These are phyloP conservation scores for Lasaia peninsularis DNA, from an alignment of 1,140 invertebrate species.

Conservation along the genomic window DNA sequence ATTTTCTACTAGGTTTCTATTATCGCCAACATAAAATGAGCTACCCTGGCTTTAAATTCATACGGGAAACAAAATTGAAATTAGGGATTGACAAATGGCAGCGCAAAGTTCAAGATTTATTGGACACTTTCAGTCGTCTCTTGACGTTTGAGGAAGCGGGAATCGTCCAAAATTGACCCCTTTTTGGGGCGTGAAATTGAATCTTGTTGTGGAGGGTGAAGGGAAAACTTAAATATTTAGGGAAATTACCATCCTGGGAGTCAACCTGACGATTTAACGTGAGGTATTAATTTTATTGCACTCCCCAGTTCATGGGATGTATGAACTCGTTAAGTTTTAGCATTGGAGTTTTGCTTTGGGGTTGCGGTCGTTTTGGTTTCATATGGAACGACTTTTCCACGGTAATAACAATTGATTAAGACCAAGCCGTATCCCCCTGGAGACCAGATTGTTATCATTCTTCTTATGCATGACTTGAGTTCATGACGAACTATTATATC, in stretches of 20 bases:
- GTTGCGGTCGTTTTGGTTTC: conserved; percentile 22
- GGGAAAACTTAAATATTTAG: conserved; percentile 74
- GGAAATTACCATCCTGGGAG: conserved; percentile 58
- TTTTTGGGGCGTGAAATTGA: conserved; percentile 73
- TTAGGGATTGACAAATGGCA: conserved; percentile 32
- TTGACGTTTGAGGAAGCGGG: conserved; percentile 59
- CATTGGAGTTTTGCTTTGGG: conserved; percentile 46
- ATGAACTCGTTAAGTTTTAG: conserved; percentile 68
- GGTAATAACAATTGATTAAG: conserved; percentile 2
- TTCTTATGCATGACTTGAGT: conserved; percentile 12
- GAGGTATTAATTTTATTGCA: conserved; percentile 71
- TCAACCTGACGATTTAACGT: conserved; percentile 54
- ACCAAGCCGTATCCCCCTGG: conserved; percentile 10
- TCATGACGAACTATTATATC: too few relatives aligned
- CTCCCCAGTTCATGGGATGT: conserved; percentile 49
- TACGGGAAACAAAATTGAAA: conserved; percentile 26
- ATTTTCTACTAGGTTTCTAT: conserved; percentile 46
- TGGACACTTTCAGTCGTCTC: conserved; percentile 60
- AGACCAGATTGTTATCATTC: neutral
- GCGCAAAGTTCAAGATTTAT: conserved; percentile 39
- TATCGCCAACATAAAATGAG: conserved; percentile 41
- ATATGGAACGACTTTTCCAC: conserved; percentile 7
- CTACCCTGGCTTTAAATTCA: conserved; percentile 24
- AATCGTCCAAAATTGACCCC: conserved; percentile 59
- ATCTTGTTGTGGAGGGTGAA: conserved; percentile 70